These are phyloP conservation scores for Plectropomus leopardus DNA, from an alignment of 2,113 vertebrate species.

Conservation along the genomic window DNA sequence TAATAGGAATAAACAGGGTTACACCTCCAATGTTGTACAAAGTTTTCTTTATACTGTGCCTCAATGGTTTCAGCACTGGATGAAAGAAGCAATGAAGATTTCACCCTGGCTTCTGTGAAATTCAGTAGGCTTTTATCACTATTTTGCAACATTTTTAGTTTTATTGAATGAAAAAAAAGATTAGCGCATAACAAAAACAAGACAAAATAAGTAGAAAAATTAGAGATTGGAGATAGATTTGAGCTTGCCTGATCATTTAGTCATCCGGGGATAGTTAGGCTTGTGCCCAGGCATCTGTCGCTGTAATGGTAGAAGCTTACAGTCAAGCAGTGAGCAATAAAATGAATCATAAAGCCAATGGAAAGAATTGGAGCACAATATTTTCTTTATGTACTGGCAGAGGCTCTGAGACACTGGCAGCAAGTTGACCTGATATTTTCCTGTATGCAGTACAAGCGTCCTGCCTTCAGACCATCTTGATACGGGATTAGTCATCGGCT, in stretches of 20 bases:
- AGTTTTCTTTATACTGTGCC: too few species aligned
- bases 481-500: slow-evolving; percentile 37
- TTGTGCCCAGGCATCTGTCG: slow-evolving; percentile 32
- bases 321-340: slow-evolving; percentile 36
- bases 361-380: slow-evolving; percentile 19
- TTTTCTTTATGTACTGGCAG: slow-evolving; percentile 41
- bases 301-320: slow-evolving; percentile 1
- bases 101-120: not conserved
- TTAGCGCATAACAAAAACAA: not conserved
- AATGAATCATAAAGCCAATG: slow-evolving; percentile 49
- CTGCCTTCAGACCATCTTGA: slow-evolving; percentile 21
- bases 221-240: not conserved
- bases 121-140: not conserved
- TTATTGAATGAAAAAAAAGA: not conserved
- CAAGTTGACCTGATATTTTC: slow-evolving; percentile 38
- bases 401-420: slow-evolving; percentile 39
- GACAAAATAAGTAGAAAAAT: not conserved
- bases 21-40: too few species aligned
- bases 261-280: not conserved
- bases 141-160: not conserved
- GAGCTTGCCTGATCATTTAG: not conserved
- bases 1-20: too few species aligned
- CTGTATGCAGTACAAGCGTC: not conserved
- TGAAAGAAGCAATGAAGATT: not conserved
- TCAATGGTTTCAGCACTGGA: not conserved